These are phyloP conservation scores for Nebria ingens DNA, from an alignment of 1,140 invertebrate genomes.

Conservation along the genomic window DNA sequence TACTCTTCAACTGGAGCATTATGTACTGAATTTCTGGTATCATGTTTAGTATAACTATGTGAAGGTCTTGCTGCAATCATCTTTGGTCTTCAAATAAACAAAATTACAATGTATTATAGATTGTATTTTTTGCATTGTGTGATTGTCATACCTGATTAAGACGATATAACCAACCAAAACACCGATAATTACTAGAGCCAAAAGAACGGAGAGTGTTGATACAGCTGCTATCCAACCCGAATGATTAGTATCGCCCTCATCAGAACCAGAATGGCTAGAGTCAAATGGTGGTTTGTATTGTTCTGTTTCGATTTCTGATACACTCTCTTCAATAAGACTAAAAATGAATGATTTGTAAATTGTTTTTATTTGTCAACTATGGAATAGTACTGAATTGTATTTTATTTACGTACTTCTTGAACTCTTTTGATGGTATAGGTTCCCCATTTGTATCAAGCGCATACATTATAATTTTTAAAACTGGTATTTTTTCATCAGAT, in stretches of 20 bases:
- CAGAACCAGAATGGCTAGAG: background rate
- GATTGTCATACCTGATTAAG: conserved; percentile 19
- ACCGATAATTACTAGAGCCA: conserved; percentile 22
- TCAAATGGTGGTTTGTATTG: background rate
- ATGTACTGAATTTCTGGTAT: background rate
- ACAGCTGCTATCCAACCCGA: conserved; percentile 27
- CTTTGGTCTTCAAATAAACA: background rate
- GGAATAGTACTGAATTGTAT: too few relatives aligned
- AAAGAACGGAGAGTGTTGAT: conserved; percentile 22
- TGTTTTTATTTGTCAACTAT: too few relatives aligned
- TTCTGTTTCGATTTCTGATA: background rate
- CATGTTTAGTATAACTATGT: background rate
- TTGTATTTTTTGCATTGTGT: background rate
- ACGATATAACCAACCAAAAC: conserved; percentile 23
- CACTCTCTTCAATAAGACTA: conserved; percentile 4
- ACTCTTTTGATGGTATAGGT: conserved; percentile 13
- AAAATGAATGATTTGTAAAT: conserved; percentile 1
- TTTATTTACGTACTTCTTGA: conserved; percentile 17
- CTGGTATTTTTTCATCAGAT: background rate
- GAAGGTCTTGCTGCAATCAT: background rate
- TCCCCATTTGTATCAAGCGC: conserved; percentile 17
- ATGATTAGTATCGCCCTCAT: conserved; percentile 12
- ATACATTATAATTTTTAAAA: conserved; percentile 18
- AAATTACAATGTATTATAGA: background rate
- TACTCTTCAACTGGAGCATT: background rate